Conservation (phyloP, 1,140 invertebrate species). For the Reticulitermes speratus region DNA sequence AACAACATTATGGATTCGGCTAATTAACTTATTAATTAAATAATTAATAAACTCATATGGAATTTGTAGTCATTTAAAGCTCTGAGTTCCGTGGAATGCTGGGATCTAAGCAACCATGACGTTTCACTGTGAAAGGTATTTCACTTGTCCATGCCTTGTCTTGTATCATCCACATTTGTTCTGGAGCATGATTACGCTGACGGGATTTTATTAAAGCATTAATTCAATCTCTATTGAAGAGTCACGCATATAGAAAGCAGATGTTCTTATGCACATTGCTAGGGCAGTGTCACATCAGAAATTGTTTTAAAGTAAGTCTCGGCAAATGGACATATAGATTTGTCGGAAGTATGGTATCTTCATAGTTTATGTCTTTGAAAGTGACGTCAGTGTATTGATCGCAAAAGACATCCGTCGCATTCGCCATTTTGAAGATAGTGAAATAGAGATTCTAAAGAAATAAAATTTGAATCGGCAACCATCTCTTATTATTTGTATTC, state of each 20-base stretch:
- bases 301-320: background rate
- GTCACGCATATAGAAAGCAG: background rate
- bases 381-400: constrained; percentile 65
- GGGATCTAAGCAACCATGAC: background rate
- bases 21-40: too few species aligned
- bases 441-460: constrained; percentile 44
- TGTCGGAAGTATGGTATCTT: background rate
- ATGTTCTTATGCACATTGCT: too few species aligned
- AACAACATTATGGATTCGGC: too few species aligned
- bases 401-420: constrained; percentile 47
- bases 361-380: background rate
- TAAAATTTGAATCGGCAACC: constrained; percentile 49
- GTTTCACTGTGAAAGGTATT: background rate
- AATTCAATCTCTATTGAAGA: background rate
- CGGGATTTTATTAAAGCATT: background rate
- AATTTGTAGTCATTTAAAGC: background rate
- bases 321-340: background rate
- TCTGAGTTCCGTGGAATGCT: background rate
- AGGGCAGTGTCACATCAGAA: background rate
- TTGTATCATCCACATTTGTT: background rate
- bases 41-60: background rate
- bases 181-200: background rate
- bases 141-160: background rate
- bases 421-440: constrained; percentile 57
- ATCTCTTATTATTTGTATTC: constrained; percentile 55